Base-by-base conservation (phyloP, 2,113 vertebrate species). In the Myrmecophaga tridactyla region DNA sequence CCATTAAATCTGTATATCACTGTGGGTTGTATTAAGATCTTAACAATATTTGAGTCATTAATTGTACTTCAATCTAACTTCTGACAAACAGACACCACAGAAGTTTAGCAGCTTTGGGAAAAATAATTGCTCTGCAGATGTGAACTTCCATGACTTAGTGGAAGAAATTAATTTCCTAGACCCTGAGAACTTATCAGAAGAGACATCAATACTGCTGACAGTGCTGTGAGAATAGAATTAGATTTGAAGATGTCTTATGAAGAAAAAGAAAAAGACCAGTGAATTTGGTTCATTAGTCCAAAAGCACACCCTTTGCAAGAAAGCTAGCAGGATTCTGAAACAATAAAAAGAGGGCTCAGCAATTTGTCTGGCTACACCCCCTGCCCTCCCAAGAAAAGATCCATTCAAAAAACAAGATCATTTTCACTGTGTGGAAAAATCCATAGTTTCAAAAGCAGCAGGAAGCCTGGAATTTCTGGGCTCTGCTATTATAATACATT, bases 401-500 rank as follows among this genome's bases (percentile, higher is more conserved):
- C 43, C 12, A 81, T 77, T n/a, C 4, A 73, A 90, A 90, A 48
- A 93, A 92, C 25, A 29, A 78, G 23, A 87, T 87, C 56, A 76
- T 29, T 95, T 82, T 92, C 84, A 67, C 60, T 18, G 31, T 29
- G 81, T 0, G 92, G 21, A 94, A 92, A 96, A 94, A 93, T 62
- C 69, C 89, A 86, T 72, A 90, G 56, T 97, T 97, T 94, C 62
- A 73, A 96, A 97, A 41, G 58, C 80, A 95, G 56, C 65, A 92
- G 89, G 86, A 94, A 95, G 83, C 12, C 31, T 48, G 92, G 75
- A 92, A 93, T 91, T 89, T 48, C 70, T 94, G 46, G 89, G 78
- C 75, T 91, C 73, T 88, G 34, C 67, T 89, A 90, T n/a, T n/a
- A n/a, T 82, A 96, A 93, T 46, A 85, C 58, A 89, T 53, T 4